Percentiles rank a stretch among this genome's conserved stretches.
Conservation (phyloP, 2,113 vertebrate genomes). For the Vulpes ferrilata region DNA sequence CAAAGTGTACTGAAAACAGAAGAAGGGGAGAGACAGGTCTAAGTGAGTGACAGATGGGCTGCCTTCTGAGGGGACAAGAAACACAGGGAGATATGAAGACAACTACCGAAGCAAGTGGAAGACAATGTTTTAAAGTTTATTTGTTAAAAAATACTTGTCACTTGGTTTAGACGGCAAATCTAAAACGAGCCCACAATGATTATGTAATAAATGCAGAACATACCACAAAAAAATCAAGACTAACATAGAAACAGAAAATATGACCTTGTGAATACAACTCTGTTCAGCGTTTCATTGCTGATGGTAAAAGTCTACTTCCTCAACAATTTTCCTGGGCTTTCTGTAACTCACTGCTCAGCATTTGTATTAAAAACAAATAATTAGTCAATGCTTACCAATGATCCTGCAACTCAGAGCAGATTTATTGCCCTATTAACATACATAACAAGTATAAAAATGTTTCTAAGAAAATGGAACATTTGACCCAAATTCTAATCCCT, state of each 20-base stretch:
- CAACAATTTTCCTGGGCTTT: slow-evolving; percentile 42
- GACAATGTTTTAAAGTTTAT: slow-evolving; percentile 81
- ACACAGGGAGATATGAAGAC: slow-evolving; percentile 64
- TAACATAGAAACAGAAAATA: slow-evolving; percentile 10
- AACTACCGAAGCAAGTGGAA: slow-evolving; percentile 72
- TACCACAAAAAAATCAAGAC: slow-evolving; percentile 52
- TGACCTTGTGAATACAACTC: slow-evolving; percentile 44
- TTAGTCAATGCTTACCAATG: slow-evolving; percentile 67
- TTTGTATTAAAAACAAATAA: slow-evolving; percentile 60
- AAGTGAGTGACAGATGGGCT: neutral
- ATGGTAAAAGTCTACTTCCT: neutral
- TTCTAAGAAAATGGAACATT: slow-evolving; percentile 84
- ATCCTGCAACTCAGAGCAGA: slow-evolving; percentile 82
- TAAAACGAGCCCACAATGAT: slow-evolving; percentile 77
- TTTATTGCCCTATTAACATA: slow-evolving; percentile 82
- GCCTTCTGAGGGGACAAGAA: slow-evolving; percentile 43
- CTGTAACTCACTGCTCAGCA: slow-evolving; percentile 60
- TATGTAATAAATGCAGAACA: slow-evolving; percentile 82
- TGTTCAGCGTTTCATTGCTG: slow-evolving; percentile 27
- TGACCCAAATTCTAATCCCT: slow-evolving; percentile 80
- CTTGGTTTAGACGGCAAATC: slow-evolving; percentile 71
- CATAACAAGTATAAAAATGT: slow-evolving; percentile 81
- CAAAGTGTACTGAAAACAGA: slow-evolving; percentile 21
- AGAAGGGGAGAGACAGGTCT: neutral
- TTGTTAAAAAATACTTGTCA: slow-evolving; percentile 79